phyloP scores from a whole-genome alignment of 2,888 invertebrate genomes.

The Liodrosophila aerea region DNA sequence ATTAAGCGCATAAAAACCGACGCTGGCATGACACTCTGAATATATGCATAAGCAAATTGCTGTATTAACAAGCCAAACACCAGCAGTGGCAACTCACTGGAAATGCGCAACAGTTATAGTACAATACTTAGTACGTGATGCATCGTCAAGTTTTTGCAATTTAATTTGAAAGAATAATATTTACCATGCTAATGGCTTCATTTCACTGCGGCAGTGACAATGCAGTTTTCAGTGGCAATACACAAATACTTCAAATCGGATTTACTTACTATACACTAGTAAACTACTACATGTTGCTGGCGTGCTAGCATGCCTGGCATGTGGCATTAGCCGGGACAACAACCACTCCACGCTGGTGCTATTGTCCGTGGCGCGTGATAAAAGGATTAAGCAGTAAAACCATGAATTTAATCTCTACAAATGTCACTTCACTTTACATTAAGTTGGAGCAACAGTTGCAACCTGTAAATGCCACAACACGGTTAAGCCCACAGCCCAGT shows the following conservation, averaged over 20 bases:
- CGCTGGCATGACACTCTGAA: slow-evolving; percentile 52
- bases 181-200: slow-evolving; percentile 74
- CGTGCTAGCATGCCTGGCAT: slow-evolving; percentile 33
- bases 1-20: slow-evolving; percentile 55
- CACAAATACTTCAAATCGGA: slow-evolving; percentile 43
- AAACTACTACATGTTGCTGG: too few relatives aligned
- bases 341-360: too few relatives aligned
- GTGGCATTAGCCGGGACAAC: slow-evolving; percentile 54
- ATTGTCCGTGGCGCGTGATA: slow-evolving; percentile 49
- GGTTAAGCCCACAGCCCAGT: not conserved
- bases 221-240: slow-evolving; percentile 45
- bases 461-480: slow-evolving; percentile 5
- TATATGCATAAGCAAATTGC: slow-evolving; percentile 68
- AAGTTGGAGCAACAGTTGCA: slow-evolving; percentile 31
- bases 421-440: slow-evolving; percentile 53
- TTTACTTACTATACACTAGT: slow-evolving; percentile 44
- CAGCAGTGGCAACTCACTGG: slow-evolving; percentile 30
- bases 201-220: slow-evolving; percentile 34
- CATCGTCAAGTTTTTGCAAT: slow-evolving; percentile 58
- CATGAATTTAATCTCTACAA: slow-evolving; percentile 67
- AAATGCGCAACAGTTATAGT: slow-evolving; percentile 49
- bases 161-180: slow-evolving; percentile 77
- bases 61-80: slow-evolving; percentile 54
- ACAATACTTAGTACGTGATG: slow-evolving; percentile 52
- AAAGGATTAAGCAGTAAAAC: slow-evolving; percentile 72